Conservation (phyloP, 2,113 vertebrate species). For the Mionectes macconnelli region DNA sequence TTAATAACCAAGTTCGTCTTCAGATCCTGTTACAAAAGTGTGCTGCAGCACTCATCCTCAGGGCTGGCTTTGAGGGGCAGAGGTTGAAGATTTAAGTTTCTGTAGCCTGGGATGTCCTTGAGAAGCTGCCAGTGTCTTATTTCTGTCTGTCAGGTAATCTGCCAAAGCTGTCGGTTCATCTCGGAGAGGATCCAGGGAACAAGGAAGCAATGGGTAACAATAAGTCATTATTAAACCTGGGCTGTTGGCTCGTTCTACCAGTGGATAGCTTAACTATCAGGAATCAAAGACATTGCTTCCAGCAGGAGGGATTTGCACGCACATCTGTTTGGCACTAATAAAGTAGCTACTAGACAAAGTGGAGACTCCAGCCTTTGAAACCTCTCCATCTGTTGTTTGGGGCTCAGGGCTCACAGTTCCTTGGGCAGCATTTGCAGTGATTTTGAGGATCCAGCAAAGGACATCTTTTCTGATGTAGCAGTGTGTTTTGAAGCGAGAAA, state of each 20-base stretch:
- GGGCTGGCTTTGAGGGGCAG: neutral
- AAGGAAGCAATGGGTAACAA: neutral
- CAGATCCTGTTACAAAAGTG: neutral
- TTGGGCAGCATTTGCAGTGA: neutral
- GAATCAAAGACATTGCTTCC: neutral
- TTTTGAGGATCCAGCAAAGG: neutral
- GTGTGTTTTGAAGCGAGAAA: neutral
- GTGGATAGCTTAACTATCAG: neutral
- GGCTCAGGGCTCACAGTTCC: neutral
- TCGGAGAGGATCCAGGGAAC: neutral
- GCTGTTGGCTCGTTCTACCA: neutral
- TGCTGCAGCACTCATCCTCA: neutral
- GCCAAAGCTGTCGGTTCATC: neutral
- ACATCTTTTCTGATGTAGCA: neutral
- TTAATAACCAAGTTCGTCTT: neutral
- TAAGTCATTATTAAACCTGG: neutral
- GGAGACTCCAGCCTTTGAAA: neutral
- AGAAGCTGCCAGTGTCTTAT: neutral
- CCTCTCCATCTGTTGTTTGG: neutral
- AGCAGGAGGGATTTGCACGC: neutral
- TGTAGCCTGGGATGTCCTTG: neutral
- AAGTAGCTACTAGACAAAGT: neutral
- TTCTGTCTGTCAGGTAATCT: neutral
- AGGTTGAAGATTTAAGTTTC: neutral
- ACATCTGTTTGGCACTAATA: neutral